phyloP scores from a whole-genome alignment of 92 coral and sea anemone species.

The Siderastrea radians region DNA sequence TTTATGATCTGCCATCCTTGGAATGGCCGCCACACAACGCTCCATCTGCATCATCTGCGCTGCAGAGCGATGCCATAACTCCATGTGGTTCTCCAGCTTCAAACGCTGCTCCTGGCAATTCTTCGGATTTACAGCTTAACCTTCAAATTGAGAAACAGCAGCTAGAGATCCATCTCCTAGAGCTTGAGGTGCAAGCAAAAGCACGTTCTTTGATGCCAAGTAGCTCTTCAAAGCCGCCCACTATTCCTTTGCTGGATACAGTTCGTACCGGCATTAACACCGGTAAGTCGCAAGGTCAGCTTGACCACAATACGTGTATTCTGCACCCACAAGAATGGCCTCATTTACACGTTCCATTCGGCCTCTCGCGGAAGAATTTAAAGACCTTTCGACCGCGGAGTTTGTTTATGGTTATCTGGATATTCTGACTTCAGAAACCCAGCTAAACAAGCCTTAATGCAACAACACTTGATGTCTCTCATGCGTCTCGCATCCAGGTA shows the following conservation, averaged over 20 bases:
- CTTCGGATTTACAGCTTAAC: too few species aligned
- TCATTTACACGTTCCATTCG: conserved; percentile 28
- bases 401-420: neutral
- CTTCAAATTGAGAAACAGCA: too few species aligned
- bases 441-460: neutral
- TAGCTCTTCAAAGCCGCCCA: too few species aligned
- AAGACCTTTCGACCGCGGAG: conserved; percentile 17
- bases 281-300: conserved; percentile 38
- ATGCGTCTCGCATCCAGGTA: conserved; percentile 11
- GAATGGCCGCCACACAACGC: too few species aligned
- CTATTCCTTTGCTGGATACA: too few species aligned
- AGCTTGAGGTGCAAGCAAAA: neutral
- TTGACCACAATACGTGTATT: conserved; percentile 33
- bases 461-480: conserved; percentile 11
- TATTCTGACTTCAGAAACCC: neutral
- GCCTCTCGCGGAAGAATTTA: conserved; percentile 18
- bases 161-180: too few species aligned
- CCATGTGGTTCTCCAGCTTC: too few species aligned
- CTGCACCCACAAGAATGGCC: conserved; percentile 31
- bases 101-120: too few species aligned
- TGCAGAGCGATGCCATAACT: too few species aligned
- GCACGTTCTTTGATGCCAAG: neutral
- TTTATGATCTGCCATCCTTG: too few species aligned
- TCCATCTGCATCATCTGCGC: too few species aligned
- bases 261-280: neutral